These are phyloP conservation scores for Drosophila repletoides DNA, from an alignment of 1,140 invertebrate genomes.

Conservation along the genomic window DNA sequence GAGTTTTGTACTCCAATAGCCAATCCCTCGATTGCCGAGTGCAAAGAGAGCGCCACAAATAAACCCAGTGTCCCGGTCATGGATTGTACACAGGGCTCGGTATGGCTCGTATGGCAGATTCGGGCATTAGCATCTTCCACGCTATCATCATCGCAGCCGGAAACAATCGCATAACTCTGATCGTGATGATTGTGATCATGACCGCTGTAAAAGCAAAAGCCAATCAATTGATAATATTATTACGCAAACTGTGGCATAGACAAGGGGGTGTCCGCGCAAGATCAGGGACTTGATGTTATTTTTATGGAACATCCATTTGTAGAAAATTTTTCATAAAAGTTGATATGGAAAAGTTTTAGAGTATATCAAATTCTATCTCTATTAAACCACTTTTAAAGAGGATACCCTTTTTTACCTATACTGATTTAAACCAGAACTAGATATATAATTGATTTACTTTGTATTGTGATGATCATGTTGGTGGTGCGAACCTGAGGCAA, in stretches of 20 bases:
- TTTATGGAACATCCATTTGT: too few species aligned
- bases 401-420: too few species aligned
- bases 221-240: not conserved
- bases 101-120: conserved; percentile 86
- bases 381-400: too few species aligned
- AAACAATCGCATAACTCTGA: not conserved
- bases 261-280: too few species aligned
- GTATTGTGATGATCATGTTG: conserved; percentile 16
- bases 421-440: too few species aligned
- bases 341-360: too few species aligned
- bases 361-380: too few species aligned
- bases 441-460: conserved; percentile 33
- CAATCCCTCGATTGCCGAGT: conserved; percentile 91
- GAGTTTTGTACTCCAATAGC: conserved; percentile 90
- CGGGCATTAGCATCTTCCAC: conserved; percentile 83
- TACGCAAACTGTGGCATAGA: too few species aligned
- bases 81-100: conserved; percentile 84
- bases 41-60: conserved; percentile 88
- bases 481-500: conserved; percentile 21
- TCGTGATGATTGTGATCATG: conserved; percentile 39
- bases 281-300: too few species aligned
- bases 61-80: conserved; percentile 85
- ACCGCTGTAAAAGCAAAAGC: conserved; percentile 7
- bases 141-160: conserved; percentile 58
- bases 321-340: too few species aligned